Conservation (phyloP, 1,140 invertebrate species). For the Drosophila serrata region DNA sequence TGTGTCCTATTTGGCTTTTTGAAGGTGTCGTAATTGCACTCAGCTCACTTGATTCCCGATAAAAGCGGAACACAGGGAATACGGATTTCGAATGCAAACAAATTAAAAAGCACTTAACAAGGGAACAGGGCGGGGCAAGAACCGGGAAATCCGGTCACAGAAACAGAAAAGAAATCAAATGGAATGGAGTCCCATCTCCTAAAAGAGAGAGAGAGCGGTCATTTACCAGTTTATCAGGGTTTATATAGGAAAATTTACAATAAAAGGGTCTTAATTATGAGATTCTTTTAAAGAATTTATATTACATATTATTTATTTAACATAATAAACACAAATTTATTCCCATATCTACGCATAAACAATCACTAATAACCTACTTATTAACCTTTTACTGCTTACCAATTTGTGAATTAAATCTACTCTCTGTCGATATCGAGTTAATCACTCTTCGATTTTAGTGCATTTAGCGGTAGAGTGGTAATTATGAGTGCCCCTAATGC, state of each 20-base stretch:
- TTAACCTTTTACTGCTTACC: slow-evolving; percentile 40
- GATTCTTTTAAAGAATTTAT: neutral
- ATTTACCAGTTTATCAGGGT: slow-evolving; percentile 34
- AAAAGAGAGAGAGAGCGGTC: slow-evolving; percentile 38
- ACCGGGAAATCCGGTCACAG: neutral
- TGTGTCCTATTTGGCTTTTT: slow-evolving; percentile 65
- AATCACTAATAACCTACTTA: neutral
- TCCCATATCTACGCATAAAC: too few species aligned
- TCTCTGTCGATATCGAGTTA: neutral
- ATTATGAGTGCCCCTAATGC: slow-evolving; percentile 34
- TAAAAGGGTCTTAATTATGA: neutral
- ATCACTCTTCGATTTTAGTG: slow-evolving; percentile 28
- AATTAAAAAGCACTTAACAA: slow-evolving; percentile 82
- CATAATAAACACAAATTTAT: too few species aligned
- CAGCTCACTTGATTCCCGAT: slow-evolving; percentile 73
- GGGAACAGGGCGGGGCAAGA: slow-evolving; percentile 3
- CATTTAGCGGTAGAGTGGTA: slow-evolving; percentile 30
- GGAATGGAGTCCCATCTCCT: neutral
- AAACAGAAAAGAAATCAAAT: neutral
- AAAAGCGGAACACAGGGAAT: slow-evolving; percentile 58
- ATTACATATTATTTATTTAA: neutral
- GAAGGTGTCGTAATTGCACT: slow-evolving; percentile 82
- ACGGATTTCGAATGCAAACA: slow-evolving; percentile 68
- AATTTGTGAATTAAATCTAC: slow-evolving; percentile 78
- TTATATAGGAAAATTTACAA: slow-evolving; percentile 28